phyloP scores from a whole-genome alignment of 2,113 vertebrate species.

The Lycaon pictus region DNA sequence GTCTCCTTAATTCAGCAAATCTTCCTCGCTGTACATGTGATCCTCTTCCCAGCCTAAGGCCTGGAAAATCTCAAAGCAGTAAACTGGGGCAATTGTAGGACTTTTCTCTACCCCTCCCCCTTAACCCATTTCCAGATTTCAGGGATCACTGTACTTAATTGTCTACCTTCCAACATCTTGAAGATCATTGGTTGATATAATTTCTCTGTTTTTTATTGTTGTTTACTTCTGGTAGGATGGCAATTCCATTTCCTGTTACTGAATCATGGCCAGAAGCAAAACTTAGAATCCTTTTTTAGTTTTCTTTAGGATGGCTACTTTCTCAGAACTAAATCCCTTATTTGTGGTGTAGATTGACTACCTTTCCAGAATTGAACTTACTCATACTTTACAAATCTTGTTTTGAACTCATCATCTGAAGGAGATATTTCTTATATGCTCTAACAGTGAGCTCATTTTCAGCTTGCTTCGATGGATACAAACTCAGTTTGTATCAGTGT shows the following conservation, averaged over 20 bases:
- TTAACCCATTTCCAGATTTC: not conserved
- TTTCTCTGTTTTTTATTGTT: not conserved
- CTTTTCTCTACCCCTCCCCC: not conserved
- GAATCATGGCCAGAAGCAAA: not conserved
- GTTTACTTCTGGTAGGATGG: not conserved
- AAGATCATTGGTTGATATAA: not conserved
- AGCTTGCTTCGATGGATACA: not conserved
- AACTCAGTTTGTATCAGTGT: not conserved
- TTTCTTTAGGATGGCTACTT: not conserved
- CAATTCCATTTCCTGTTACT: not conserved
- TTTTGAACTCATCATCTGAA: not conserved
- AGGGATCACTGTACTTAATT: not conserved
- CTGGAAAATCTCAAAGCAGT: conserved; percentile 7
- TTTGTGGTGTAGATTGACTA: not conserved
- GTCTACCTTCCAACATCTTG: not conserved
- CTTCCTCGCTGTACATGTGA: not conserved
- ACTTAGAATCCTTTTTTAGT: not conserved
- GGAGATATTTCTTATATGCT: not conserved
- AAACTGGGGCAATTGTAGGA: not conserved
- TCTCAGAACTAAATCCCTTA: not conserved
- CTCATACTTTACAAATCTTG: not conserved
- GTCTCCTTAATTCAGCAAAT: not conserved
- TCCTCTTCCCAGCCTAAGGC: not conserved
- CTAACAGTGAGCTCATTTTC: not conserved
- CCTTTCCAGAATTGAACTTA: not conserved